Conservation (phyloP, 2,888 invertebrate genomes). For the Tanaodytes sp. region DNA sequence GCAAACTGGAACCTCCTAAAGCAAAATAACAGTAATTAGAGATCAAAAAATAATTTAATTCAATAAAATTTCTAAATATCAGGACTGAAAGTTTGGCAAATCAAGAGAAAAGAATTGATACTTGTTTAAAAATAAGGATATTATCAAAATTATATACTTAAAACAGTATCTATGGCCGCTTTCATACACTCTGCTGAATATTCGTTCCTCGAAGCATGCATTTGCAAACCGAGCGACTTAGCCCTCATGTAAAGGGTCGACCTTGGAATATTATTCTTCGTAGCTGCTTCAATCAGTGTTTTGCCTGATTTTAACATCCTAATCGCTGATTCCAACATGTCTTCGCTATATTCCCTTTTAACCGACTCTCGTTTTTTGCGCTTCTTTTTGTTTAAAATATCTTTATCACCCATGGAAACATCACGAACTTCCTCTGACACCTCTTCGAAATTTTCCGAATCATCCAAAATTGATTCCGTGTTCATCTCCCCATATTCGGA, state of each 20-base stretch:
- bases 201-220: constrained; percentile 70
- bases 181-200: constrained; percentile 71
- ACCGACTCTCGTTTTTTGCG: constrained; percentile 62
- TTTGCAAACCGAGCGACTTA: constrained; percentile 68
- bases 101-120: too few species aligned
- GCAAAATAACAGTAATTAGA: too few species aligned
- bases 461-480: constrained; percentile 50
- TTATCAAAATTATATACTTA: too few species aligned
- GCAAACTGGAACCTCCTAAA: constrained; percentile 70
- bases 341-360: constrained; percentile 69
- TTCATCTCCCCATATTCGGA: not conserved
- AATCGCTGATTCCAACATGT: constrained; percentile 70
- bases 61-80: too few species aligned
- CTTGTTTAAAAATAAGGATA: too few species aligned
- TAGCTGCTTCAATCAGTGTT: constrained; percentile 70
- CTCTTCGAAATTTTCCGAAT: constrained; percentile 51
- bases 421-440: not conserved
- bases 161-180: constrained; percentile 71
- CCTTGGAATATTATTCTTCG: constrained; percentile 70
- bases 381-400: constrained; percentile 53
- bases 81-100: too few species aligned
- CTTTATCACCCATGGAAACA: constrained; percentile 22
- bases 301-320: constrained; percentile 69
- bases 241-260: constrained; percentile 73
- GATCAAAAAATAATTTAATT: too few species aligned